Evolutionary conservation across 1,140 invertebrate species (phyloP).

Genomic region (Argopecten irradians): DNA sequence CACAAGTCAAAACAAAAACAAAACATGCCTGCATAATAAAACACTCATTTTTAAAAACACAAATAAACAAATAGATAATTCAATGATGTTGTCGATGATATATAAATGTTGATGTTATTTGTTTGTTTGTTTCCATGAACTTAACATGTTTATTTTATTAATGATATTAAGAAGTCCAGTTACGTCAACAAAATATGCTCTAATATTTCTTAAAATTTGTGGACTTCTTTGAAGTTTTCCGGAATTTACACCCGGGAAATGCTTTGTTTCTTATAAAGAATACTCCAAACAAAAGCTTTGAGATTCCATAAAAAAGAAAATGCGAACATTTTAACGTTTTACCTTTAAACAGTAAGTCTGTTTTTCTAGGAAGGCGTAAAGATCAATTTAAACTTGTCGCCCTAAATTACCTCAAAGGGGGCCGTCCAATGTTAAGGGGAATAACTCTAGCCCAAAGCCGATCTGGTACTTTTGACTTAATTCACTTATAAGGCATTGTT

Average conservation of each 20-base stretch:
- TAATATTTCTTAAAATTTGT: background rate
- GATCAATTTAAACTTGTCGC: background rate
- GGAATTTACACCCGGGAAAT: background rate
- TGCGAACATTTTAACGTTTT: background rate
- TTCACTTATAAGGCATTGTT: background rate
- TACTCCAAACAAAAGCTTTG: background rate
- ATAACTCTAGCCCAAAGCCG: background rate
- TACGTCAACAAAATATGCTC: background rate
- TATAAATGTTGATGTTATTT: background rate
- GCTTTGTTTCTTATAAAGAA: background rate
- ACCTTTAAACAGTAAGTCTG: background rate
- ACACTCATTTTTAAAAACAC: background rate
- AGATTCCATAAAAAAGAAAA: background rate
- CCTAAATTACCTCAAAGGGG: background rate
- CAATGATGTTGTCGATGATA: background rate
- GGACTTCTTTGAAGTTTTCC: background rate
- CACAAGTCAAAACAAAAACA: background rate
- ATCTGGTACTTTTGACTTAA: constrained; percentile 1
- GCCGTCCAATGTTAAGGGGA: background rate
- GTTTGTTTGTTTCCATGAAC: constrained; percentile 13
- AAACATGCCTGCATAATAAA: too few relatives aligned
- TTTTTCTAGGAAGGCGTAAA: constrained; percentile 17
- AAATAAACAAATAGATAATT: background rate
- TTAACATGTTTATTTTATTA: background rate
- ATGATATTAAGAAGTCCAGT: background rate